Conservation (phyloP, 2,888 invertebrate genomes). For the Cantharis nigra region DNA sequence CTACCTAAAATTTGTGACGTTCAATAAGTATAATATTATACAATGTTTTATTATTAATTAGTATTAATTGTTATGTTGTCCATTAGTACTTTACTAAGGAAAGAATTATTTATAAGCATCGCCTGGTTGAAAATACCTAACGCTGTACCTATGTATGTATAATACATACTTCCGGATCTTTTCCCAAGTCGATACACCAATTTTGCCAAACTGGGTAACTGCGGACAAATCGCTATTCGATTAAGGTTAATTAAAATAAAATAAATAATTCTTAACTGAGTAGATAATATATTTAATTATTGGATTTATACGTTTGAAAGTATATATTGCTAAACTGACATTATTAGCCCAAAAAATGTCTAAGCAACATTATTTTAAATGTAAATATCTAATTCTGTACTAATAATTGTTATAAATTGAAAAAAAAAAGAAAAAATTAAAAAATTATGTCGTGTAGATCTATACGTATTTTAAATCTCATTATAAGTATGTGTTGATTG, state of each 20-base stretch:
- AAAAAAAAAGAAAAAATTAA: background rate
- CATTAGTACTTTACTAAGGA: background rate
- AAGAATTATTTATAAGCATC: background rate
- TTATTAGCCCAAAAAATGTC: background rate
- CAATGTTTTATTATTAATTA: background rate
- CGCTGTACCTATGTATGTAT: too few species aligned
- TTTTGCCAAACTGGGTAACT: background rate
- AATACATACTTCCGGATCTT: background rate
- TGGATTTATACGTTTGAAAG: background rate
- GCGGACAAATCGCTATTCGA: background rate
- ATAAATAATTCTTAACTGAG: background rate
- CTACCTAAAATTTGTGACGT: background rate
- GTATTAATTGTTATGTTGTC: background rate
- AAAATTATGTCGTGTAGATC: slow-evolving; percentile 1
- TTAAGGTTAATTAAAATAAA: background rate
- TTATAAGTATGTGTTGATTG: slow-evolving; percentile 13
- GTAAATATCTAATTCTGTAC: background rate
- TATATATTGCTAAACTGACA: background rate
- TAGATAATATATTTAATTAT: background rate
- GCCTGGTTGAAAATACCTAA: background rate
- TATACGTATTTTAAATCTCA: slow-evolving; percentile 16
- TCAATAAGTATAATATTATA: background rate
- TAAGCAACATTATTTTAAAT: background rate
- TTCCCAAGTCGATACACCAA: background rate
- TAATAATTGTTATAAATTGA: background rate